Base-by-base conservation (phyloP, 2,888 invertebrate species). In the Phoronis australis region DNA sequence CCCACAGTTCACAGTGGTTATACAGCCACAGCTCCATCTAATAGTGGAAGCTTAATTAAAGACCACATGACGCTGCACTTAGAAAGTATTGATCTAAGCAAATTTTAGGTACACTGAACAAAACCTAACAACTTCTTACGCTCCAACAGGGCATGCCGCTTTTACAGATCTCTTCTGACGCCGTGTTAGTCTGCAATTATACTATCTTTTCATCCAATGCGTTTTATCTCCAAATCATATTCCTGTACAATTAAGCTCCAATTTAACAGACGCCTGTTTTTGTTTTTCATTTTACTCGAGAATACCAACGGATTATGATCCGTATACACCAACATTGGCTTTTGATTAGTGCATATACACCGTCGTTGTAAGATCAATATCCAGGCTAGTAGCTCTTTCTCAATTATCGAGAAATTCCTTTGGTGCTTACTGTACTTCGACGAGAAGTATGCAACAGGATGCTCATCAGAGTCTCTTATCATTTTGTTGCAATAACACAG, bases 361-460 rank as follows among this genome's bases (percentile, higher is more conserved):
- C 37, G 48, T 21, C 48, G 50, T 40, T 49, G 50, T 20, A 49
- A 15, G 39, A 47, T n/a, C 5, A 49, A n/a, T 15, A 49, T 15
- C 27, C 48, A 21, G 6, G 39, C 27, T 48, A 49, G 27, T 31
- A 27, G 15, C 22, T 49, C 50, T 23, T 49, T 49, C 26, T 49
- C 50, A n/a, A 49, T 49, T 4, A 47, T 49, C 4, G 50, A 48
- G 26, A 38, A 45, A 22, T 49, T 49, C 6, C 4, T n/a, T 20
- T 49, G 27, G 38, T 38, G 45, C 3, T 20, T 18, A 27, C 37
- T n/a, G n/a, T 45, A 38, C 18, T 45, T 49, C 21, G 18, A 37
- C 12, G 37, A 37, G n/a, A 37, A 37, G 31, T 37, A 45, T 5
- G 21, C 31, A 2, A 49, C 38, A 26, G 49, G 49, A 20, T 49